These are phyloP conservation scores for Cheirogaleus major DNA, from an alignment of 2,797 vertebrate species.

Conservation along the genomic window DNA sequence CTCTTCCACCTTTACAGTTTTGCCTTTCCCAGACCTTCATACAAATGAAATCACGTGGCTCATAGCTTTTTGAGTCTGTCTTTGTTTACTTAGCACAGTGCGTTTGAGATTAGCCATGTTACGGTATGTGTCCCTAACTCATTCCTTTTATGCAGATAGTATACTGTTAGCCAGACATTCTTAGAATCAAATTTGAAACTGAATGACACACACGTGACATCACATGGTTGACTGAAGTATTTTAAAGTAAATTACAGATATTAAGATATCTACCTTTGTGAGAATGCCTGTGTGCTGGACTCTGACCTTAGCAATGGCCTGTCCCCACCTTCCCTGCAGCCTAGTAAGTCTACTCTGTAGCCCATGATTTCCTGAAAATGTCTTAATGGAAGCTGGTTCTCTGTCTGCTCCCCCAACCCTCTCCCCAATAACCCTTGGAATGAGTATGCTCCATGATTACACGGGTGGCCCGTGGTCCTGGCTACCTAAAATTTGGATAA, in stretches of 20 bases:
- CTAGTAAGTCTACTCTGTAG: neutral
- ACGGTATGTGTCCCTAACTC: neutral
- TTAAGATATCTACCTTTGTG: neutral
- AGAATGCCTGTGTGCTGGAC: too few relatives aligned
- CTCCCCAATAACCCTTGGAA: neutral
- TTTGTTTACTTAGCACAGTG: neutral
- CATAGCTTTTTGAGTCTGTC: neutral
- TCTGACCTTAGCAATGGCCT: neutral
- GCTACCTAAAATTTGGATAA: neutral
- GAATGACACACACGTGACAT: neutral
- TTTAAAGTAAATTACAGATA: neutral
- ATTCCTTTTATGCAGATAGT: neutral
- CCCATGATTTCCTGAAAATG: neutral
- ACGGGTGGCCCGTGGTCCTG: neutral
- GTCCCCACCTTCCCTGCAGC: too few relatives aligned
- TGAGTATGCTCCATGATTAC: neutral
- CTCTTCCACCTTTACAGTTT: neutral
- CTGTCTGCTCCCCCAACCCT: neutral
- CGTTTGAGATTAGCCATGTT: neutral
- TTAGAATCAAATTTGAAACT: neutral
- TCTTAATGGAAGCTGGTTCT: neutral
- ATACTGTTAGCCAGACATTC: neutral
- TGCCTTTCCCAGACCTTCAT: neutral
- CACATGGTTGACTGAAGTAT: neutral
- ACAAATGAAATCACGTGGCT: neutral